Percentiles rank a stretch among this genome's conserved stretches.
These are phyloP conservation scores for Takifugu bimaculatus DNA, from an alignment of 2,113 vertebrate species.

Conservation along the genomic window DNA sequence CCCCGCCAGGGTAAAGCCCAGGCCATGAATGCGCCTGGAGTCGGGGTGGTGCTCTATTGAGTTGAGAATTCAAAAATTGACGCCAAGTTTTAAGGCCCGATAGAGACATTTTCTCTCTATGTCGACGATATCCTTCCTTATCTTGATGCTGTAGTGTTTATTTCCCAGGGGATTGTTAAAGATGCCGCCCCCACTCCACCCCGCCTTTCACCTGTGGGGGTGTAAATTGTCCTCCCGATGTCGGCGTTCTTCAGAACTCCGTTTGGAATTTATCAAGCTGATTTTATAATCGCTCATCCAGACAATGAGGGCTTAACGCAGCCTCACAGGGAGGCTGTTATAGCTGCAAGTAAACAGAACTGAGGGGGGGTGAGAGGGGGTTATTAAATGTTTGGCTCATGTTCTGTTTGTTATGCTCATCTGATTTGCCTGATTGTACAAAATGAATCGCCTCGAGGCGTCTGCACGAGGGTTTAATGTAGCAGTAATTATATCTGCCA, in stretches of 20 bases:
- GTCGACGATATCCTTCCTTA: too few species aligned
- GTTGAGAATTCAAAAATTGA: too few species aligned
- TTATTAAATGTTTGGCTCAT: slow-evolving; percentile 33
- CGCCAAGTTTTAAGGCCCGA: too few species aligned
- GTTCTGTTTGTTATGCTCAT: slow-evolving; percentile 30
- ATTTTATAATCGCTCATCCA: slow-evolving; percentile 51
- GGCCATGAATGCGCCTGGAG: too few species aligned
- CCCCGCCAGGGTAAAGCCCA: too few species aligned
- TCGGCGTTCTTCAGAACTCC: slow-evolving; percentile 22
- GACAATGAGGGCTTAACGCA: slow-evolving; percentile 37
- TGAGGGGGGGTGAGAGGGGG: background rate
- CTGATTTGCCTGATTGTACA: slow-evolving; percentile 32
- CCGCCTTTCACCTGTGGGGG: too few species aligned
- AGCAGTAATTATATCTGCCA: background rate
- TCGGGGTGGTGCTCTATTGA: too few species aligned
- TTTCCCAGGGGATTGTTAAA: too few species aligned
- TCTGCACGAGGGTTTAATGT: background rate
- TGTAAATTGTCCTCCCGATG: slow-evolving; percentile 8
- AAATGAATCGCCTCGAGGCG: slow-evolving; percentile 13
- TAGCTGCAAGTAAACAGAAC: slow-evolving; percentile 28
- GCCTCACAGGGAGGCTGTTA: slow-evolving; percentile 29
- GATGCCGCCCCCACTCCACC: too few species aligned
- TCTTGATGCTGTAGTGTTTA: too few species aligned
- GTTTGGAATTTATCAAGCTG: slow-evolving; percentile 48
- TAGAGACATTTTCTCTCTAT: too few species aligned